A percentile compares a stretch with the other conserved stretches of the same genome.
phyloP scores from a whole-genome alignment of 2,797 vertebrate genomes.

The Xenops minutus region DNA sequence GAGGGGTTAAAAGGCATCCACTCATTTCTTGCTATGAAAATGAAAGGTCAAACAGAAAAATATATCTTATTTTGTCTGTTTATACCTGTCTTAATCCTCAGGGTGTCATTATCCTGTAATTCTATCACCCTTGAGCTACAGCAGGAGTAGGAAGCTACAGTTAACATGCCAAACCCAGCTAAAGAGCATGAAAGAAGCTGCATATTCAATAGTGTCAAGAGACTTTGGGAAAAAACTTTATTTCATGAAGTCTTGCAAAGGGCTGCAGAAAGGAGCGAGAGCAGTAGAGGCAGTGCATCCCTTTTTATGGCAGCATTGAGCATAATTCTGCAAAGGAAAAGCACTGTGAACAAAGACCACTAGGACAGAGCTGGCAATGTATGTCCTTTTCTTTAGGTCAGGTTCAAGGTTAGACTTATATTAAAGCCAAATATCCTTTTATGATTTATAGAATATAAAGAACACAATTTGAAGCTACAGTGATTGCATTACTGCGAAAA shows the following conservation, averaged over 20 bases:
- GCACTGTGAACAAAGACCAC: not conserved
- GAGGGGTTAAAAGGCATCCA: not conserved
- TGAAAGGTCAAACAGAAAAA: not conserved
- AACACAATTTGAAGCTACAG: not conserved
- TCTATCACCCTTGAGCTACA: not conserved
- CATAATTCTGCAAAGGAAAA: not conserved
- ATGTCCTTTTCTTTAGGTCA: not conserved
- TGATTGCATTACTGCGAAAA: not conserved
- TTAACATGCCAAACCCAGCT: not conserved
- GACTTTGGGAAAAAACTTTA: not conserved
- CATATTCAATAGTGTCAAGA: not conserved
- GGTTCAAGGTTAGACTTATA: not conserved
- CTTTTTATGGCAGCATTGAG: not conserved
- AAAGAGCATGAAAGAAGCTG: not conserved
- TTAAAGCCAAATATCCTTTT: not conserved
- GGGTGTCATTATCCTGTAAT: not conserved
- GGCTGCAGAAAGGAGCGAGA: not conserved
- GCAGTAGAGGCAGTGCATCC: not conserved
- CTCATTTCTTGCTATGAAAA: not conserved
- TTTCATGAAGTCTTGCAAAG: not conserved
- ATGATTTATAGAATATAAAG: not conserved
- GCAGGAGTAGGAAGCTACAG: not conserved
- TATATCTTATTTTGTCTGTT: not conserved
- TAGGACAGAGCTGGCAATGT: rapidly evolving
- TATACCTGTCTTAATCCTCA: not conserved